Evolutionary conservation across 2,113 vertebrate genomes (phyloP), one percentile per base, ranked within the genome.

Genomic region (Hypanus sabinus): DNA sequence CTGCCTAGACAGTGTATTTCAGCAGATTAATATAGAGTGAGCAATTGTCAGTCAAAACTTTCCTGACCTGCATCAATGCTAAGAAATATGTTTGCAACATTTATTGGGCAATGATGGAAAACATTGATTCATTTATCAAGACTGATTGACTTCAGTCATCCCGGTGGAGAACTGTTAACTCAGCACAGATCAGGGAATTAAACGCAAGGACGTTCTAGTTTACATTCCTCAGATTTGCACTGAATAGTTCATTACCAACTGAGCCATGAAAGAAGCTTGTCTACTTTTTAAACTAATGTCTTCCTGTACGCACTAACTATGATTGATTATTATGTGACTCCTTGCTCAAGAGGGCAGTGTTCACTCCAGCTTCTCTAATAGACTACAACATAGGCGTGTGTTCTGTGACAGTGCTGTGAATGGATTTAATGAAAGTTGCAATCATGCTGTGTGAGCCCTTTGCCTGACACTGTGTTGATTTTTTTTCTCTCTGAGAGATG

Each of bases 261-360:
- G 90, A 46, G 38, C 68, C 68, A 27, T 93, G 68, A 38, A 71
- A 27, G 18, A 3, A 24, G 14, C 68, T 73, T 93, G 68, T 71
- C 90, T 71, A 38, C n/a, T 65, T 90, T 62, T 90, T 90, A 90
- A 90, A 90, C 85, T 68, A 90, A 33, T 65, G 60, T n/a, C 85
- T 90, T 90, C 90, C 90, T 93, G 90, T 93, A 73, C 10, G 60
- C 11, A 62, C 62, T 36, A 65, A 30, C 57, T 14, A 65, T 33
- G 57, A 90, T 90, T 65, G 85, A 90, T 68, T 68, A 60, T 7
- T 33, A n/a, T 6, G n/a, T 65, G 85, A 33, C 7, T n/a, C 85
- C 57, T 30, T 33, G 60, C 57, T 90, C 57, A 79, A 24, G 46
- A 57, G 46, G 81, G 36, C 81, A 85, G 81, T 10, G 20, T 55